phyloP scores from a whole-genome alignment of 1,140 invertebrate species.

The Zelostemma sp. region DNA sequence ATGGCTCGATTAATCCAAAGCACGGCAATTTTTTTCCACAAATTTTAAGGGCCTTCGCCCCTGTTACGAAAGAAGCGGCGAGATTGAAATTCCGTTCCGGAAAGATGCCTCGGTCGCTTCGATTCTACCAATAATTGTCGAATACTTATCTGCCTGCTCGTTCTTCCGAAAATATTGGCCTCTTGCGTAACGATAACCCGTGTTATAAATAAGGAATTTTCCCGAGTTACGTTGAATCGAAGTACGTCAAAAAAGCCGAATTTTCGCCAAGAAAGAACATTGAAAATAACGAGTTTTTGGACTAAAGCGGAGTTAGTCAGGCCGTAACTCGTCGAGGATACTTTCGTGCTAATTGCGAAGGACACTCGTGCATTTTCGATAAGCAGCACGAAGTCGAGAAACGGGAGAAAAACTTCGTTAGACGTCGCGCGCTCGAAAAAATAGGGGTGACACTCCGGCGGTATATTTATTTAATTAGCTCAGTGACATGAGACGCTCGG shows the following conservation, averaged over 20 bases:
- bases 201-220: neutral
- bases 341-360: slow-evolving; percentile 32
- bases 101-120: slow-evolving; percentile 22
- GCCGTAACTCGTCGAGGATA: slow-evolving; percentile 19
- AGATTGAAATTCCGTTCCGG: slow-evolving; percentile 42
- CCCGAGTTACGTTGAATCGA: neutral
- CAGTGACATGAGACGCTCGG: slow-evolving; percentile 21
- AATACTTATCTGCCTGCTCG: slow-evolving; percentile 43
- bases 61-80: slow-evolving; percentile 38
- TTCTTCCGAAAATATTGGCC: slow-evolving; percentile 31
- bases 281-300: no score
- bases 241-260: no score
- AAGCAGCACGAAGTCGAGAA: slow-evolving; percentile 27
- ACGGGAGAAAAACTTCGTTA: slow-evolving; percentile 24
- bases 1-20: neutral
- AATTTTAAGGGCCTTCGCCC: slow-evolving; percentile 32
- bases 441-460: slow-evolving; percentile 8
- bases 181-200: slow-evolving; percentile 32
- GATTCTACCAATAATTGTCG: slow-evolving; percentile 46
- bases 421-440: slow-evolving; percentile 9
- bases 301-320: no score
- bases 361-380: slow-evolving; percentile 33
- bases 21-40: slow-evolving; percentile 7
- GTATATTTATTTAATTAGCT: slow-evolving; percentile 60
- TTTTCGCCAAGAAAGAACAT: no score